phyloP scores from a whole-genome alignment of 1,140 invertebrate species.

The Trialeurodes vaporariorum region DNA sequence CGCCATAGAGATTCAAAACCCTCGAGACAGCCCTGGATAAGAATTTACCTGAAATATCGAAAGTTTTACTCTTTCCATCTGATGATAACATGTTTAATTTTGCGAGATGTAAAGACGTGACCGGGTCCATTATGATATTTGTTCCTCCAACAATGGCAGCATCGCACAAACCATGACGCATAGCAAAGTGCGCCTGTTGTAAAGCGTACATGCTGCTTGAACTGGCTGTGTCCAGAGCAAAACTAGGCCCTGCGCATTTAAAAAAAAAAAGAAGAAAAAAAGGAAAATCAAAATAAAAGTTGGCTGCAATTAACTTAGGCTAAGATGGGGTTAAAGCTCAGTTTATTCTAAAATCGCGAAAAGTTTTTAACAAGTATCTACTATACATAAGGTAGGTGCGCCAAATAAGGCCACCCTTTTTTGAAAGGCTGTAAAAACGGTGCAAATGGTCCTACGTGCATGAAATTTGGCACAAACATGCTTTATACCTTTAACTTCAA shows the following conservation, averaged over 20 bases:
- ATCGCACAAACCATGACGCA: conserved; percentile 66
- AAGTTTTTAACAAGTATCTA: no score
- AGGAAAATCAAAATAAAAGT: no score
- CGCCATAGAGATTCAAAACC: background rate
- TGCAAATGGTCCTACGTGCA: no score
- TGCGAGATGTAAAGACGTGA: conserved; percentile 67
- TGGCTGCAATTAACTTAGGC: no score
- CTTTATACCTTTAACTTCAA: no score
- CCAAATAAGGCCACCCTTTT: no score
- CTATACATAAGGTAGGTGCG: conserved; percentile 52
- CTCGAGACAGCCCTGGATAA: no score
- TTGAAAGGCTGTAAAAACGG: no score
- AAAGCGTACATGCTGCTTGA: conserved; percentile 77
- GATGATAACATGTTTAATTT: conserved; percentile 61
- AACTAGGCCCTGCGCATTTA: conserved; percentile 54
- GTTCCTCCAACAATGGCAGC: conserved; percentile 74
- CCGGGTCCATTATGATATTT: conserved; percentile 72
- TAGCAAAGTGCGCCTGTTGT: conserved; percentile 64
- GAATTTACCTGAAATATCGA: conserved; percentile 57
- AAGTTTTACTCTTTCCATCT: conserved; percentile 78
- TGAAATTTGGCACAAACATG: no score
- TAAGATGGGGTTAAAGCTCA: no score
- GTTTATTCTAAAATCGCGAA: no score
- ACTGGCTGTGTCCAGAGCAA: conserved; percentile 77
- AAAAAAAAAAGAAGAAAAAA: background rate